Evolutionary conservation across 2,113 vertebrate genomes (phyloP), one percentile per base, ranked within the genome.

Genomic region (Megaceryle torquata): DNA sequence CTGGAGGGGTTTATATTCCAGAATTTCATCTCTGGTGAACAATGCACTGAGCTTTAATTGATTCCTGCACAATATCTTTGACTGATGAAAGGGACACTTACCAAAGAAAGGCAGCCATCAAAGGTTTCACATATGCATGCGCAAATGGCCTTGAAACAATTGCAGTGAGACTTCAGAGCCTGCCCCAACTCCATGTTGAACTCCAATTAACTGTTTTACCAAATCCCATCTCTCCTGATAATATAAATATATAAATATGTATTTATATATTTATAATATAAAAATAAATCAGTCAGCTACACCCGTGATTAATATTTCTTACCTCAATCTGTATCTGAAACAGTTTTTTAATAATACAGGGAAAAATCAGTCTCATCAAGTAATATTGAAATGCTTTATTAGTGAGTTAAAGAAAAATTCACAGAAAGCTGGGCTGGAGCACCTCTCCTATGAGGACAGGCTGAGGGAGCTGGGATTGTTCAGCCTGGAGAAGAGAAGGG

Each of bases 61-160:
- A 97, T 97, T 98, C 89, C 92, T 97, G 96, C 84, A 94, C 86
- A 94, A 70, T 95, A 89, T 95, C 88, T 97, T 96, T 93, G 72
- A 50, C 68, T 33, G 83, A 96, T 97, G 96, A 97, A 98, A 97
- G 83, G 65, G 76, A 92, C 78, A 43, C 43, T 75, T 95, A 89
- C 96, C 94, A 80, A 95, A 94, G 57, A 96, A 95, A 92, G 54
- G 48, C 60, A 70, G 46, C 82, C 56, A 28, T 94, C 89, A 84
- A 35, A 92, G 95, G 12, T 92, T 96, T 95, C 87, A 76, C 87
- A 53, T 96, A 56, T 37, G 57, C 93, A 43, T 90, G 68, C 20
- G 4, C 17, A 92, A 92, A 91, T 1, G 5, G 85, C 82, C 65
- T 94, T 78, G 54, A 88, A 81, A 95, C 5, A 19, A 91, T 64